Evolutionary conservation across 2,888 invertebrate genomes (phyloP).

Genomic region (Zaprionus bogoriensis): DNA sequence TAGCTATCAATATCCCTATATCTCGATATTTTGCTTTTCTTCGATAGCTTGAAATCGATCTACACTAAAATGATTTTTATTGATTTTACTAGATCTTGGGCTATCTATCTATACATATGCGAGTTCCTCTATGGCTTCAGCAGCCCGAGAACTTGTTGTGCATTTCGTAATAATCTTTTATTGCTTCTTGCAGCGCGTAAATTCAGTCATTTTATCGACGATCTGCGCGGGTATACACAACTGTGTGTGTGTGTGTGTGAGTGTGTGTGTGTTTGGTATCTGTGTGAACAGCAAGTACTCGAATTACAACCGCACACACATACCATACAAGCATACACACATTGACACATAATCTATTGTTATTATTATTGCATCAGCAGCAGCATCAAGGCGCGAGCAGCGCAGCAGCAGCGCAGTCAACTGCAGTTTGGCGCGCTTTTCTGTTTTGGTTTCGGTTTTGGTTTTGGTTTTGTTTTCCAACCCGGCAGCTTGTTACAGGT

Average conservation of each 20-base stretch:
- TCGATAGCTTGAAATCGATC: neutral
- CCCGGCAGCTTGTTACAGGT: constrained; percentile 48
- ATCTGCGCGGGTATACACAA: neutral
- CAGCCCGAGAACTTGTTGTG: neutral
- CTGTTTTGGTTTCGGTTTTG: no score
- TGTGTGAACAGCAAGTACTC: neutral
- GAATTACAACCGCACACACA: neutral
- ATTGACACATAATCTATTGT: constrained; percentile 39
- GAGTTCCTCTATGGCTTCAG: neutral
- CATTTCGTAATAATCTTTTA: constrained; percentile 5
- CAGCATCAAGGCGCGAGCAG: neutral
- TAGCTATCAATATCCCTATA: no score
- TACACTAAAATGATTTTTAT: neutral
- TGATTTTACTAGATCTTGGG: neutral
- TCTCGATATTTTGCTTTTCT: neutral
- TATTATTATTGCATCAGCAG: constrained; percentile 54
- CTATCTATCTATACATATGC: neutral
- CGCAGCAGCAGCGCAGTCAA: neutral
- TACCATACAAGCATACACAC: neutral
- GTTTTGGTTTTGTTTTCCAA: constrained; percentile 23
- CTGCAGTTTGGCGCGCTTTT: constrained; percentile 61
- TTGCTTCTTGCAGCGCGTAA: neutral
- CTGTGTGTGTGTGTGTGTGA: neutral
- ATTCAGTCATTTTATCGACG: neutral
- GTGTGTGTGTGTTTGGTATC: neutral